Percentiles rank a stretch among this genome's conserved stretches.
These are phyloP conservation scores for Ostrea edulis DNA, from an alignment of 1,140 invertebrate genomes.

Conservation along the genomic window DNA sequence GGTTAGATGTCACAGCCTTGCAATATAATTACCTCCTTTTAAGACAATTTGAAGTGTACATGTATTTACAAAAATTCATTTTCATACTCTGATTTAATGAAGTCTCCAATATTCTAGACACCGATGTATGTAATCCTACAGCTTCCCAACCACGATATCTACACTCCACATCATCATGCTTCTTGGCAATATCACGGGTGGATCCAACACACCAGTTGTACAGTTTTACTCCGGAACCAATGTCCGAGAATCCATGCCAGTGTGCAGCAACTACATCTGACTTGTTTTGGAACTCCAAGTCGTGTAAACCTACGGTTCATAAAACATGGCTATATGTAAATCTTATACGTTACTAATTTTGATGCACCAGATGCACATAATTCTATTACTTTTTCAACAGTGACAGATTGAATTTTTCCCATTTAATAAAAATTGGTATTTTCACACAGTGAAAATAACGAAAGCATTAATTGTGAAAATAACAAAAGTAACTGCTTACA, in stretches of 20 bases:
- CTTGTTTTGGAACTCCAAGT: conserved; percentile 57
- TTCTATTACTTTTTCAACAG: no score
- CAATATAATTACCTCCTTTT: no score
- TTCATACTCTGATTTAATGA: conserved; percentile 48
- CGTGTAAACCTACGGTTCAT: conserved; percentile 49
- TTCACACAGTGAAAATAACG: no score
- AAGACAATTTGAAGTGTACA: no score
- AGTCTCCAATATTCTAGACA: conserved; percentile 33
- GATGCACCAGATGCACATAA: no score
- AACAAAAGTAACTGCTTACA: no score
- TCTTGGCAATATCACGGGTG: neutral
- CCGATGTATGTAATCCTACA: conserved; percentile 54
- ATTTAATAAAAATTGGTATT: no score
- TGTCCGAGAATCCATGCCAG: conserved; percentile 62
- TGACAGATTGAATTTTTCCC: no score
- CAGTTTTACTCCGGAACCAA: conserved; percentile 41
- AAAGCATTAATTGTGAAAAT: no score
- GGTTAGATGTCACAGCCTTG: no score
- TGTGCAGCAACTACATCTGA: conserved; percentile 42
- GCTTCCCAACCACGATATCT: conserved; percentile 36
- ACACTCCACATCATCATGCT: conserved; percentile 44
- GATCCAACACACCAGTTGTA: conserved; percentile 61
- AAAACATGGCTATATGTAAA: neutral
- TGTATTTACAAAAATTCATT: no score
- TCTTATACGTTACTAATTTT: no score